Conservation (phyloP, 1,140 invertebrate species). For the Drosophila subpulchrella region DNA sequence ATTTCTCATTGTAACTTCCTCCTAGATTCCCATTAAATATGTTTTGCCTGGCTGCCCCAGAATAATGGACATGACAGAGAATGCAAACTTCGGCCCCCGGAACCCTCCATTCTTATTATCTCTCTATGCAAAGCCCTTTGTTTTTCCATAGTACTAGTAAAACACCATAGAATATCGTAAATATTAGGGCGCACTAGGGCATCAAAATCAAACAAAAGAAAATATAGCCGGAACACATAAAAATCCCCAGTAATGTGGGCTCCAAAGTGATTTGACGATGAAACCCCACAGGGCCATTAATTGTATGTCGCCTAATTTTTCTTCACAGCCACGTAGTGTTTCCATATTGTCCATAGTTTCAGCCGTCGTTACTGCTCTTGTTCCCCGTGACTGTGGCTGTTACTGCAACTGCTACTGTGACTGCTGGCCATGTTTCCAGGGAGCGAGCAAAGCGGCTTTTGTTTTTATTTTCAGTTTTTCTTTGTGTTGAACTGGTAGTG, state of each 20-base stretch:
- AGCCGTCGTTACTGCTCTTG: conserved; percentile 32
- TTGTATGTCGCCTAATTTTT: conserved; percentile 70
- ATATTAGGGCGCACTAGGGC: not conserved
- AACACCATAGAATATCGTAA: conserved; percentile 10
- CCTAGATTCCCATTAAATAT: not conserved
- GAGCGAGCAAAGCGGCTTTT: conserved; percentile 68
- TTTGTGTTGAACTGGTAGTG: conserved; percentile 65
- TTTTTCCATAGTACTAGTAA: not conserved
- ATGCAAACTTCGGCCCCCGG: not conserved
- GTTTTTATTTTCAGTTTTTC: conserved; percentile 51
- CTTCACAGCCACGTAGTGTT: conserved; percentile 41
- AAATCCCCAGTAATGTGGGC: conserved; percentile 39
- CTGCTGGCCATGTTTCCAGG: conserved; percentile 69
- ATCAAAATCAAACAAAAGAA: conserved; percentile 20
- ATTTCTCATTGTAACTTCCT: not conserved
- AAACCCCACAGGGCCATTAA: conserved; percentile 81
- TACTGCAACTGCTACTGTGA: conserved; percentile 5
- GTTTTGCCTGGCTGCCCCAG: not conserved
- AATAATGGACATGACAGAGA: not conserved
- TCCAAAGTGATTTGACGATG: conserved; percentile 55
- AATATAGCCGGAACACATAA: conserved; percentile 16
- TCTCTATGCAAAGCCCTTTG: not conserved
- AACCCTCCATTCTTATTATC: not conserved
- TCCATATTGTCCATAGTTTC: conserved; percentile 52
- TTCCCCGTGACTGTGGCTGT: not conserved